Evolutionary conservation across 1,140 invertebrate genomes (phyloP).

Genomic region (Gonatopus flavifemur): DNA sequence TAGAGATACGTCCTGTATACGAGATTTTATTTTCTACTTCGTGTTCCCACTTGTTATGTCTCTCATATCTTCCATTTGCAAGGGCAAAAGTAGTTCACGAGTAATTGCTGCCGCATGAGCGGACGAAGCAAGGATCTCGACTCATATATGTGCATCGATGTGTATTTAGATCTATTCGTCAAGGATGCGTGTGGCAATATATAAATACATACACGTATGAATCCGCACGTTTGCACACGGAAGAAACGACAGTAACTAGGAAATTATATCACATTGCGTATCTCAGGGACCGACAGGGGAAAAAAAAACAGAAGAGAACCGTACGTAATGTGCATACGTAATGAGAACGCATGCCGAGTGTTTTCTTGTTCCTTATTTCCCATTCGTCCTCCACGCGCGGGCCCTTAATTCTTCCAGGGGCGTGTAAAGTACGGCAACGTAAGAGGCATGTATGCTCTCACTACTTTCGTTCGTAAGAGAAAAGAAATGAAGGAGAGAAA

Average conservation of each 20-base stretch:
- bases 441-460: neutral
- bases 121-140: too few relatives aligned
- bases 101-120: constrained; percentile 6
- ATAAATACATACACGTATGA: neutral
- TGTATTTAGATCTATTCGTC: too few relatives aligned
- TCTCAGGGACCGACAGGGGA: constrained; percentile 29
- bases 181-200: neutral
- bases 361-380: neutral
- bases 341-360: constrained; percentile 29
- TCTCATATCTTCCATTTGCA: too few relatives aligned
- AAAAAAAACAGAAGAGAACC: too few relatives aligned
- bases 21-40: too few relatives aligned
- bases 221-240: too few relatives aligned
- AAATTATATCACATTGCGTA: constrained; percentile 43
- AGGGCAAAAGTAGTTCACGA: too few relatives aligned
- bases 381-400: neutral
- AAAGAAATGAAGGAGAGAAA: neutral
- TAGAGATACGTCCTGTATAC: too few relatives aligned
- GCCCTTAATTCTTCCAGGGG: neutral
- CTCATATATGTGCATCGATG: too few relatives aligned
- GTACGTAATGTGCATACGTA: constrained; percentile 42
- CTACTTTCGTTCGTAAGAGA: neutral
- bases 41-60: too few relatives aligned
- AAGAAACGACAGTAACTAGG: constrained; percentile 29
- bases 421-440: constrained; percentile 9